Evolutionary conservation across 2,888 invertebrate species (phyloP).

Genomic region (Macaria liturata): DNA sequence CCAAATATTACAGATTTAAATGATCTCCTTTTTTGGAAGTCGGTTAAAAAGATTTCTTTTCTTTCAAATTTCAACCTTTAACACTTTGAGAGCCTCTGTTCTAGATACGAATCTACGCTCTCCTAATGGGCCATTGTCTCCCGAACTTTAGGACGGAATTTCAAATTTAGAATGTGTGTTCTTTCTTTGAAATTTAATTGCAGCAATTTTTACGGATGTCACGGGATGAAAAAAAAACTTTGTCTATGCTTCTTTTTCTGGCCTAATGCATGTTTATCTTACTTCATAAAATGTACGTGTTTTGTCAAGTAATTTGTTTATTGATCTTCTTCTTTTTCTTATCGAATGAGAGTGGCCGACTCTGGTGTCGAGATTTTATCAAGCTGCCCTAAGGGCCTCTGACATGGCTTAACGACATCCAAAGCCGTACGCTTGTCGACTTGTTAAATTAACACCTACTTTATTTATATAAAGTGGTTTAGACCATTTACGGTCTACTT

Average conservation of each 20-base stretch:
- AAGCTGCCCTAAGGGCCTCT: no score
- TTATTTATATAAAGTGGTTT: no score
- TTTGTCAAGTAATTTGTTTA: background rate
- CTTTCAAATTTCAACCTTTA: no score
- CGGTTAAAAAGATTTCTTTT: no score
- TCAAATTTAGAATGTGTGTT: conserved; percentile 52
- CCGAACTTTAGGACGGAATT: conserved; percentile 51
- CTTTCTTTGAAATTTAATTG: conserved; percentile 72
- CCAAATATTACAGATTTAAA: no score
- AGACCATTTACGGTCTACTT: no score
- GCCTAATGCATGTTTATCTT: conserved; percentile 10
- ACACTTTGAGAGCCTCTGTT: conserved; percentile 34
- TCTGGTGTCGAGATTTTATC: no score
- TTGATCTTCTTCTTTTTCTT: background rate
- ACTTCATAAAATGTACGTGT: conserved; percentile 1
- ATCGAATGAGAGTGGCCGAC: no score
- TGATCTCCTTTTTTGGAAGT: no score
- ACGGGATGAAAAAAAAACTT: conserved; percentile 35
- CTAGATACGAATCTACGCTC: conserved; percentile 74
- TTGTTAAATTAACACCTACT: no score
- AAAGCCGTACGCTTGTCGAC: no score
- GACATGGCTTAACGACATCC: no score
- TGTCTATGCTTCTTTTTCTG: conserved; percentile 14
- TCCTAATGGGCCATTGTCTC: conserved; percentile 79
- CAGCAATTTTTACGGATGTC: conserved; percentile 77